Conservation (phyloP, 2,797 vertebrate species). For the Gephyroberyx darwinii region DNA sequence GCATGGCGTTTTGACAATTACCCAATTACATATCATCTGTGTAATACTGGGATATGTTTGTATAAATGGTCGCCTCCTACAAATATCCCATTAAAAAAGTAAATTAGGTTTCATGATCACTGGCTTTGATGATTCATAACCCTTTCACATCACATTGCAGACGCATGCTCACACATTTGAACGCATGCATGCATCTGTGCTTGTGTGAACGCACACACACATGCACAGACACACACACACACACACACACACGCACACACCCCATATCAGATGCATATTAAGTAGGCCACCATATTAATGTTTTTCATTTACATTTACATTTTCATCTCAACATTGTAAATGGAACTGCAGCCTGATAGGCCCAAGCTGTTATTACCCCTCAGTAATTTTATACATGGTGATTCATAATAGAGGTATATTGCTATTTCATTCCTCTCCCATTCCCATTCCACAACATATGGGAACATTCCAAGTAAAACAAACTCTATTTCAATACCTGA, state of each 20-base stretch:
- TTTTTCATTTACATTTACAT: constrained; percentile 24
- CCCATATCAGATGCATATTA: constrained; percentile 43
- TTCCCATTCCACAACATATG: constrained; percentile 11
- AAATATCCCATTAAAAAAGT: constrained; percentile 77
- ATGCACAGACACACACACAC: constrained; percentile 23
- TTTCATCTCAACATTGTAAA: constrained; percentile 51
- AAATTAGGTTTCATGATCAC: constrained; percentile 71
- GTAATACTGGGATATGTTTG: constrained; percentile 58
- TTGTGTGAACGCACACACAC: constrained; percentile 20
- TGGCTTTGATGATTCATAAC: constrained; percentile 56
- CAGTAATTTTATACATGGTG: constrained; percentile 14
- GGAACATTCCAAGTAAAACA: constrained; percentile 6
- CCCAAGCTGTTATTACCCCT: constrained; percentile 33
- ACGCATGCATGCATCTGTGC: background rate
- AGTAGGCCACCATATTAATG: constrained; percentile 31
- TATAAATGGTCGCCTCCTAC: constrained; percentile 48
- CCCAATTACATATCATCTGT: constrained; percentile 68
- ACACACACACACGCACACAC: constrained; percentile 15
- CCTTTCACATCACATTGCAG: constrained; percentile 37
- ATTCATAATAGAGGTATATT: background rate
- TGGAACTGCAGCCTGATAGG: constrained; percentile 15
- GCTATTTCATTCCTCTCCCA: background rate
- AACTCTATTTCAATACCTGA: background rate
- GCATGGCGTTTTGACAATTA: constrained; percentile 71
- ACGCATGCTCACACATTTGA: constrained; percentile 18